Evolutionary conservation across 2,113 vertebrate species (phyloP).

Genomic region (Rana temporaria): DNA sequence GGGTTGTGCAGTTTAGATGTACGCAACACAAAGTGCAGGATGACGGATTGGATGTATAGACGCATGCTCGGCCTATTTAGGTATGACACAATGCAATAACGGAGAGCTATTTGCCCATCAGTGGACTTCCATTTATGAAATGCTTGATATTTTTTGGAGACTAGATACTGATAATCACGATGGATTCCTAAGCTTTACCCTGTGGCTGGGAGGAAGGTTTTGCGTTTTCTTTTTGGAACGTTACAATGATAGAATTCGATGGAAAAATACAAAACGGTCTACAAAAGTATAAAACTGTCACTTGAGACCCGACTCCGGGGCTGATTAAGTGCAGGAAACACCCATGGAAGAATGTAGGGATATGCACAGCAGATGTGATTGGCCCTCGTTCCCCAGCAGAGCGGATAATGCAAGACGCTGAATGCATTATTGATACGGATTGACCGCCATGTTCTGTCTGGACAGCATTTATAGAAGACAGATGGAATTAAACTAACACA

Average conservation of each 20-base stretch:
- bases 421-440: neutral
- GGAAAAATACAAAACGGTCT: neutral
- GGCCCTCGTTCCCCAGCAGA: neutral
- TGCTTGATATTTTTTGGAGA: neutral
- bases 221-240: neutral
- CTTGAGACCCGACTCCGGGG: neutral
- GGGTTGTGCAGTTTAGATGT: slow-evolving; percentile 17
- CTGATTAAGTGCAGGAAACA: slow-evolving; percentile 1
- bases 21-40: slow-evolving; percentile 22
- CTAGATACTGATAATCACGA: neutral
- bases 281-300: neutral
- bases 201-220: neutral
- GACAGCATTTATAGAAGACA: too few species aligned
- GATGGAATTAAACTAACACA: too few species aligned
- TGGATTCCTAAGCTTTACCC: neutral
- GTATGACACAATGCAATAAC: slow-evolving; percentile 26
- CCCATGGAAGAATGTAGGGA: neutral
- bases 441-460: too few species aligned
- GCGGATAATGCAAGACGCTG: neutral
- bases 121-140: neutral
- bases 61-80: slow-evolving; percentile 8
- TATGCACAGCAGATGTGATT: neutral
- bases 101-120: neutral
- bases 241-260: neutral
- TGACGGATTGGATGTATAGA: slow-evolving; percentile 31